These are phyloP conservation scores for Cheilosia impressa DNA, from an alignment of 2,888 invertebrate species.

Conservation along the genomic window DNA sequence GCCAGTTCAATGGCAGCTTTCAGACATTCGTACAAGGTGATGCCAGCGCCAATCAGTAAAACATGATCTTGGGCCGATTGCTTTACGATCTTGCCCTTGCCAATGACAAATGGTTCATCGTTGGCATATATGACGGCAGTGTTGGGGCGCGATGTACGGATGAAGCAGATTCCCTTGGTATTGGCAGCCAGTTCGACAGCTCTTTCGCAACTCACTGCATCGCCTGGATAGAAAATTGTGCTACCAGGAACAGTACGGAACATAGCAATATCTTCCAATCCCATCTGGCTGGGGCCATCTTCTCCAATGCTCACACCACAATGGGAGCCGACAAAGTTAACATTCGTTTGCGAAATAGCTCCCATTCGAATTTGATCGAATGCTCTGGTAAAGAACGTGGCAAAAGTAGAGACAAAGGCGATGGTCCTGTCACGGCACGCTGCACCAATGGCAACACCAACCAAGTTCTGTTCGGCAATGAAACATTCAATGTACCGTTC, in stretches of 20 bases:
- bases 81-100: slow-evolving; percentile 91
- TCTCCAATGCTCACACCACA: slow-evolving; percentile 99
- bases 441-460: slow-evolving; percentile 97
- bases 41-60: slow-evolving; percentile 95
- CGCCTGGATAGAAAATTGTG: slow-evolving; percentile 92
- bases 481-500: slow-evolving; percentile 96
- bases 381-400: slow-evolving; percentile 97
- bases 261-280: slow-evolving; percentile 98
- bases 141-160: slow-evolving; percentile 96
- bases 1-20: slow-evolving; percentile 91
- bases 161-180: slow-evolving; percentile 96
- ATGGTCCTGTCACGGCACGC: slow-evolving; percentile 96
- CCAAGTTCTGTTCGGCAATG: slow-evolving; percentile 99
- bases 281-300: slow-evolving; percentile 99
- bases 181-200: slow-evolving; percentile 98
- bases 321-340: slow-evolving; percentile 98
- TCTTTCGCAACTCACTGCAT: slow-evolving; percentile 97
- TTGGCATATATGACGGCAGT: slow-evolving; percentile 94
- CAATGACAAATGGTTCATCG: slow-evolving; percentile 91
- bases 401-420: slow-evolving; percentile 98
- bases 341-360: slow-evolving; percentile 98
- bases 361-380: slow-evolving; percentile 99
- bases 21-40: slow-evolving; percentile 96
- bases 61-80: slow-evolving; percentile 91
- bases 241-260: slow-evolving; percentile 95